Conservation (phyloP, 2,888 invertebrate genomes). For the Micoletzkya japonica region DNA sequence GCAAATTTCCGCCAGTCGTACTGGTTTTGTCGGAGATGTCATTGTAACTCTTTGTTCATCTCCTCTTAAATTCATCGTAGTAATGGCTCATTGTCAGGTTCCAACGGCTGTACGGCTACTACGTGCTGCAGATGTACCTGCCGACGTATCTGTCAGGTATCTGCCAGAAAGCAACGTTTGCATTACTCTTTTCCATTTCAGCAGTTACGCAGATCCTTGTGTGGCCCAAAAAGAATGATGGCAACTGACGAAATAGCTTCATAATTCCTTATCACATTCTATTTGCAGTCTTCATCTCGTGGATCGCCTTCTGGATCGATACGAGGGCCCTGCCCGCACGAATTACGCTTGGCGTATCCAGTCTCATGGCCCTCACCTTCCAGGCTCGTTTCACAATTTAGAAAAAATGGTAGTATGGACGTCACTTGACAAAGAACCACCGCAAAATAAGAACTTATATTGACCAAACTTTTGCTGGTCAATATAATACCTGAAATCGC, state of each 20-base stretch:
- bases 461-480: constrained; percentile 8
- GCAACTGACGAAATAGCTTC: too few species aligned
- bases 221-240: too few species aligned
- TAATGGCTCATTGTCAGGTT: constrained; percentile 48
- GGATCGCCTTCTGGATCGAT: constrained; percentile 64
- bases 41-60: too few species aligned
- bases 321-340: constrained; percentile 61
- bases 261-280: too few species aligned
- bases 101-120: constrained; percentile 63
- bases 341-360: constrained; percentile 62
- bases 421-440: background rate
- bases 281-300: constrained; percentile 52
- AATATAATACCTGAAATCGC: background rate
- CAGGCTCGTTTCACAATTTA: too few species aligned
- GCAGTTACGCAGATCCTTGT: too few species aligned
- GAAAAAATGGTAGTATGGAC: background rate
- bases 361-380: constrained; percentile 62
- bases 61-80: too few species aligned
- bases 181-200: background rate
- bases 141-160: constrained; percentile 56
- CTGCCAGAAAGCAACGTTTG: background rate
- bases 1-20: background rate
- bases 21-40: background rate
- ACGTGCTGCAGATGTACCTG: constrained; percentile 62
- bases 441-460: background rate